phyloP scores from a whole-genome alignment of 2,888 invertebrate genomes.

The Hydrotaea diabolus region DNA sequence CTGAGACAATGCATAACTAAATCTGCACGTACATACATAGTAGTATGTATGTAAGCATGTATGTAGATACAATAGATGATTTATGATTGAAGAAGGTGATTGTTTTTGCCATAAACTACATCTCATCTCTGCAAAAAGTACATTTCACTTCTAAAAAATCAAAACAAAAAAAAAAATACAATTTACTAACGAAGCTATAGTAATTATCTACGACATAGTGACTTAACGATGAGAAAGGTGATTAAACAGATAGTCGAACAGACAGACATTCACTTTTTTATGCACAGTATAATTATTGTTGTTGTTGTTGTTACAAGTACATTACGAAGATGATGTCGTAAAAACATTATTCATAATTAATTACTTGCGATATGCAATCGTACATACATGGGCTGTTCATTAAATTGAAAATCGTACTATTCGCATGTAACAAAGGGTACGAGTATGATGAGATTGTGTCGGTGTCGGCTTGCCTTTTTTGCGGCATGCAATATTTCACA shows the following conservation, averaged over 20 bases:
- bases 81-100: constrained; percentile 3
- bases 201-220: not conserved
- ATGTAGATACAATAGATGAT: not conserved
- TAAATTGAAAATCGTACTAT: not conserved
- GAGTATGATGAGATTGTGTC: not conserved
- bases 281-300: not conserved
- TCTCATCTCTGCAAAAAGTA: constrained; percentile 17
- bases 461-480: constrained; percentile 12
- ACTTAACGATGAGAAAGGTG: constrained; percentile 52
- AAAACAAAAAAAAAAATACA: not conserved
- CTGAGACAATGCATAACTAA: constrained; percentile 1
- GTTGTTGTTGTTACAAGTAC: not conserved
- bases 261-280: constrained; percentile 44
- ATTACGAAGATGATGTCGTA: constrained; percentile 18
- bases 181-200: constrained; percentile 18
- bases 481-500: constrained; percentile 52
- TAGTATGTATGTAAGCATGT: no score
- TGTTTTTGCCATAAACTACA: not conserved
- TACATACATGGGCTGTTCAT: not conserved
- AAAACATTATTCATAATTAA: constrained; percentile 43
- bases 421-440: not conserved
- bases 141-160: constrained; percentile 12
- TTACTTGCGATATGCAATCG: not conserved
- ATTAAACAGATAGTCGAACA: constrained; percentile 5
- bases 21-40: no score